Evolutionary conservation across 2,888 invertebrate species (phyloP), one percentile per base, ranked within the genome.

Genomic region (Eueremaeus valkanovi): DNA sequence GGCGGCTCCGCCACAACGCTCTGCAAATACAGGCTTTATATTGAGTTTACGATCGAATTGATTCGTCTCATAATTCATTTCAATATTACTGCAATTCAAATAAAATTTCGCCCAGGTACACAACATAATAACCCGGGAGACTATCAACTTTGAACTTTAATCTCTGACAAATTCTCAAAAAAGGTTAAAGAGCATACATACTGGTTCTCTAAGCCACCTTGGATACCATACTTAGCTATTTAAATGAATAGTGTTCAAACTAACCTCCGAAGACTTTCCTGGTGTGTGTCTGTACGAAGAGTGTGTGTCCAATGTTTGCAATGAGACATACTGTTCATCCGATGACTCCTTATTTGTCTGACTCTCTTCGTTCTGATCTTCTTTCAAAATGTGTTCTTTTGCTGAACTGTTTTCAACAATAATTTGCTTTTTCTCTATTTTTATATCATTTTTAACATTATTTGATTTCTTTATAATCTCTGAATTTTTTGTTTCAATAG

Each of bases 1-100:
- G 68, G 68, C 11, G 68, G 68, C 27, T 68, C 68, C 1, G 42
- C 68, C 5, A 42, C 11, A 42, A 68, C 21, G 16, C 68, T 68
- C 68, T 68, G 36, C 3, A 33, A 5, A 58, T 58, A 27, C 3
- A 58, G 13, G 13, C 55, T 21, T 55, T 61, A 29, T 3, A 31
- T 29, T 31, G 8, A 31, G 6, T 9, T 31, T 31, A 61, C 11
- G 18, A 61, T n/a, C n/a, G 6, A 51, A 51, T 13, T 13, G n/a
- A 51, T 51, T 13, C 9, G n/a, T 51, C n/a, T 51, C 45, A 45
- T 6, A 13, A 45, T 6, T 45, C 18, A 45, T 11, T 13, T 45
- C n/a, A n/a, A n/a, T n/a, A n/a, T n/a, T n/a, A n/a, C n/a, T n/a
- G 18, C 31, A 9, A 29, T 29, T 3, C 16, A 16, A 58, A 58